A percentile compares a stretch with the other conserved stretches of the same genome.
Conservation (phyloP, 2,888 invertebrate genomes). For the Drosophila greeni region DNA sequence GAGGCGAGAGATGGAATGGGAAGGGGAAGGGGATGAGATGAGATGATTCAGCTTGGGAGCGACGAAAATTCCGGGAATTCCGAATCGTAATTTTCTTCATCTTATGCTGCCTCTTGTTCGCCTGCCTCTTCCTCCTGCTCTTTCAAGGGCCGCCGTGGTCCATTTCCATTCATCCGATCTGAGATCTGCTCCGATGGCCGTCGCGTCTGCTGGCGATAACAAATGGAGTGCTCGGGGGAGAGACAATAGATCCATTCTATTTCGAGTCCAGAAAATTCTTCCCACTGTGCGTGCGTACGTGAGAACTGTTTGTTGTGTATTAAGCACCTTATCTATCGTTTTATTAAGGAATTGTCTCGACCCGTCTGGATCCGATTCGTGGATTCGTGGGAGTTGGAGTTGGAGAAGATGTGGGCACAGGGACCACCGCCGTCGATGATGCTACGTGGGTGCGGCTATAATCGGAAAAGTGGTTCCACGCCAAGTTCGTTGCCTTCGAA, state of each 20-base stretch:
- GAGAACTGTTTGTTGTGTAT: conserved; percentile 60
- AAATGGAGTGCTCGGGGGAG: conserved; percentile 27
- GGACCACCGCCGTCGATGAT: conserved; percentile 32
- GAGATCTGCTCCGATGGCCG: conserved; percentile 54
- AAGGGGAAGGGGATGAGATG: conserved; percentile 7
- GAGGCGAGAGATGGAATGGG: conserved; percentile 10
- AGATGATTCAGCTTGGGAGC: conserved; percentile 64
- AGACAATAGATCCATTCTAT: conserved; percentile 44
- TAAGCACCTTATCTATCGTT: conserved; percentile 61
- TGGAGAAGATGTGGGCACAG: conserved; percentile 36
- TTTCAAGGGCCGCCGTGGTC: conserved; percentile 53
- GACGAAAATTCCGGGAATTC: conserved; percentile 69
- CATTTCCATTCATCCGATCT: conserved; percentile 58
- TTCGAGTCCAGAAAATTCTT: conserved; percentile 35
- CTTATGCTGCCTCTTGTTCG: conserved; percentile 27
- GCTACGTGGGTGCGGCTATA: conserved; percentile 27
- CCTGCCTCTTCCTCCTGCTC: conserved; percentile 16
- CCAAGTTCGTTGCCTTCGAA: conserved; percentile 18
- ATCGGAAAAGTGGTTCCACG: conserved; percentile 17
- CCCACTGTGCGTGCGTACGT: conserved; percentile 42
- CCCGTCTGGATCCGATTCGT: conserved; percentile 40
- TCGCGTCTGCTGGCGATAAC: conserved; percentile 63
- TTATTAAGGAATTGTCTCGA: conserved; percentile 59
- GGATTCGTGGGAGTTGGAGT: conserved; percentile 29
- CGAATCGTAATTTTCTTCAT: conserved; percentile 56